These are phyloP conservation scores for Diabrotica virgifera DNA, from an alignment of 1,140 invertebrate genomes.

Conservation along the genomic window DNA sequence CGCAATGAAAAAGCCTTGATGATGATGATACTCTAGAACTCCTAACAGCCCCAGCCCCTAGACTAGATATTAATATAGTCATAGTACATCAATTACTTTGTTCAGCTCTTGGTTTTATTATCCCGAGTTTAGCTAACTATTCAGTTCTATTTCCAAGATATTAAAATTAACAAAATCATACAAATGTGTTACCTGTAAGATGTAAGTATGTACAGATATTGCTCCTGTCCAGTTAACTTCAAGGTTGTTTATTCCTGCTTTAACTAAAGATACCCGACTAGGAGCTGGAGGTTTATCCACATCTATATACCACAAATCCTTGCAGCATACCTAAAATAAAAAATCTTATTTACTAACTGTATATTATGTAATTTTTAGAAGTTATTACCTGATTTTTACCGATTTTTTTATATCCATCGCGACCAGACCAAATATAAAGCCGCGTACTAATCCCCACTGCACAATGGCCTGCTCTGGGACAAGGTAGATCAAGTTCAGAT, in stretches of 20 bases:
- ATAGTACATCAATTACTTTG: no score
- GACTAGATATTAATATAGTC: no score
- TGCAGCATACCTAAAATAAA: constrained; percentile 83
- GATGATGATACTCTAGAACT: no score
- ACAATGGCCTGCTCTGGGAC: constrained; percentile 95
- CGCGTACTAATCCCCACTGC: constrained; percentile 92
- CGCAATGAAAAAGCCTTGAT: no score
- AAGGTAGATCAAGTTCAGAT: constrained; percentile 83
- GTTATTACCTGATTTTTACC: constrained; percentile 85
- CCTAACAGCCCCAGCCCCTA: no score
- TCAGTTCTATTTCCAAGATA: no score
- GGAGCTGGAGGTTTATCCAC: constrained; percentile 89
- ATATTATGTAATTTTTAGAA: constrained; percentile 81
- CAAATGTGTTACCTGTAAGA: constrained; percentile 67
- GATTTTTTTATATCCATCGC: constrained; percentile 98
- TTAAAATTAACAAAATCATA: not conserved
- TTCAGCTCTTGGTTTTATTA: no score
- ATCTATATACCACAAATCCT: constrained; percentile 98
- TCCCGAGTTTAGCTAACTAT: no score
- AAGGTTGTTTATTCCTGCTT: constrained; percentile 87
- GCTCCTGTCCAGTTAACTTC: constrained; percentile 93
- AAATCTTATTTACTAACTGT: not conserved
- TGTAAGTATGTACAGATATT: constrained; percentile 87
- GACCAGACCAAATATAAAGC: constrained; percentile 96
- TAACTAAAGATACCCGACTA: constrained; percentile 84